Evolutionary conservation across 2,113 vertebrate genomes (phyloP).

Genomic region (Malurus melanocephalus): DNA sequence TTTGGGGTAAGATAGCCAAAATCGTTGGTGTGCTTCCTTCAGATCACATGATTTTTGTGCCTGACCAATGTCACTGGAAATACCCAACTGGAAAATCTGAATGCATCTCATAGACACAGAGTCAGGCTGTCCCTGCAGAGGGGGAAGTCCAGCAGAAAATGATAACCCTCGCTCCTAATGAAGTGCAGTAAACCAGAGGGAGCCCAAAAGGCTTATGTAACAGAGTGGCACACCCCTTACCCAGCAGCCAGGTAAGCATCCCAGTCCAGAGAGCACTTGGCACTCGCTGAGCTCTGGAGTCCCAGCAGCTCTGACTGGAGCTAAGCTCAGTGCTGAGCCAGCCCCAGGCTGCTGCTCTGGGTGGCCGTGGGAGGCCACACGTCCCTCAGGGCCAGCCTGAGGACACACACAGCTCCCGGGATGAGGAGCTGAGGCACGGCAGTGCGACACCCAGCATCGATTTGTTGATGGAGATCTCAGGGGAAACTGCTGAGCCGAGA

Average conservation of each 20-base stretch:
- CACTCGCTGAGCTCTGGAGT: neutral
- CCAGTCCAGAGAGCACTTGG: neutral
- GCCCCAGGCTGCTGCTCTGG: neutral
- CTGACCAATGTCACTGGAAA: neutral
- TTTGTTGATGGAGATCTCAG: neutral
- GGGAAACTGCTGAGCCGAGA: neutral
- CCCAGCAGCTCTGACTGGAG: neutral
- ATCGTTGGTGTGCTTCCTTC: neutral
- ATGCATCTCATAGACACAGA: fast-evolving
- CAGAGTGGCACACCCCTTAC: fast-evolving
- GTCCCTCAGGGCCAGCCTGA: neutral
- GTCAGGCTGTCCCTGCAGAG: neutral
- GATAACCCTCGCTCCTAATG: neutral
- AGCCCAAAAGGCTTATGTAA: neutral
- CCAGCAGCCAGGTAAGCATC: neutral
- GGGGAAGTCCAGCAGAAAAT: neutral
- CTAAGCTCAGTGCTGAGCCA: fast-evolving
- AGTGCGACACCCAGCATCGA: fast-evolving
- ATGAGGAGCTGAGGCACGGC: neutral
- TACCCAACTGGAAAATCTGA: neutral
- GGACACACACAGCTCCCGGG: neutral
- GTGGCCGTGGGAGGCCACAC: fast-evolving
- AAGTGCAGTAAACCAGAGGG: neutral
- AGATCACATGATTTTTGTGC: neutral
- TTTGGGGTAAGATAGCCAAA: neutral